Base-by-base conservation (phyloP, 2,113 vertebrate genomes). In the Zeus faber region DNA sequence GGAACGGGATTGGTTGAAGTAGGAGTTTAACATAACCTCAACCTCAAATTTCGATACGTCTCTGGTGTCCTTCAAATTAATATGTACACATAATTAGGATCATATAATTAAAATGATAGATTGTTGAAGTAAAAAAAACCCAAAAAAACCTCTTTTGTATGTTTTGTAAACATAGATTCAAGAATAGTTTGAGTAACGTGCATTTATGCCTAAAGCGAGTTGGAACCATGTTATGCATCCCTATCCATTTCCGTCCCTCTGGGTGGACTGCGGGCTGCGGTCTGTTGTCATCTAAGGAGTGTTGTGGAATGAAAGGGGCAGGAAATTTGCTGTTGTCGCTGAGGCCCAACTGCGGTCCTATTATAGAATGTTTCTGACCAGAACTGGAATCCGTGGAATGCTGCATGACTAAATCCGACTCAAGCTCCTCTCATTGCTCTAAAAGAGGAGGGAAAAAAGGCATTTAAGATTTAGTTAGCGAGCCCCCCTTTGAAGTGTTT, bases 321-420 rank as follows among this genome's bases (percentile, higher is more conserved):
- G 44, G 64, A 58, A 74, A 59, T 50, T 27, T 62, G 64, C 47
- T 55, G 23, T 61, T 67, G 51, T 49, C 53, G 62, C 51, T 21
- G 49, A 67, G 72, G 29, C 29, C 70, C 59, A 67, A 73, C 67
- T 79, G 70, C 17, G 52, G 68, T 74, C 68, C 56, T 51, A 39
- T 63, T 80, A 65, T 70, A 62, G 54, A 72, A 48, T 49, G 60
- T 70, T 76, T 54, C 54, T 71, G 29, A 62, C 72, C 57, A 74
- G 69, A 76, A 25, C 10, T 61, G 67, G 64, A 81, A 78, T 78
- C 51, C 80, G 35, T 58, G 72, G 69, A 80, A 84, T 78, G 79
- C 46, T 37, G 25, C 59, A 40, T 75, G 55, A 72, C 52, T 66
- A 63, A 67, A 72, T 72, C 14, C 1, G 52, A 54, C 31, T 51